These are phyloP conservation scores for Boloria selene DNA, from an alignment of 2,888 invertebrate species.

Conservation along the genomic window DNA sequence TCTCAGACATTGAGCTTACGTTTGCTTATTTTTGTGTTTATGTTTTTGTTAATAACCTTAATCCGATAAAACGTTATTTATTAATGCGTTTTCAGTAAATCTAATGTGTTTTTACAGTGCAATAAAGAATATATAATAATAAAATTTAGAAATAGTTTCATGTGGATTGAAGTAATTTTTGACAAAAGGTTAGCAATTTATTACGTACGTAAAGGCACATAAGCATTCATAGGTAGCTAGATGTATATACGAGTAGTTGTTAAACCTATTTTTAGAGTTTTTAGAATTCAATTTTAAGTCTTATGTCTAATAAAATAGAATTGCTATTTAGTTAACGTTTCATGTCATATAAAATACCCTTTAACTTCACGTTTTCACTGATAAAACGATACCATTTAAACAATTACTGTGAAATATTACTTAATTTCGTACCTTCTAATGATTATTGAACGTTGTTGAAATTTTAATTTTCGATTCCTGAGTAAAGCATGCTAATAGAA, in stretches of 20 bases:
- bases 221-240: constrained; percentile 5
- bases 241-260: too few species aligned
- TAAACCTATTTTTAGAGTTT: too few species aligned
- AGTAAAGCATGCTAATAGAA: too few species aligned
- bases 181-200: neutral
- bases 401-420: constrained; percentile 21
- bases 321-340: neutral
- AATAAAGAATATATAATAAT: too few species aligned
- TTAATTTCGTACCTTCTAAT: constrained; percentile 10
- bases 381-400: constrained; percentile 15
- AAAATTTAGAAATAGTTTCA: too few species aligned
- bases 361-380: constrained; percentile 2
- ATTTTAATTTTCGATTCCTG: constrained; percentile 3
- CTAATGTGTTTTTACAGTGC: too few species aligned
- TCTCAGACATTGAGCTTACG: too few species aligned
- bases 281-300: neutral
- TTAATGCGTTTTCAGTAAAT: too few species aligned
- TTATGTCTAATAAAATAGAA: neutral
- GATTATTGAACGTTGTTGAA: constrained; percentile 6
- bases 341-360: constrained; percentile 6
- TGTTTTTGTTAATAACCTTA: too few species aligned
- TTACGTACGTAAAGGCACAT: neutral
- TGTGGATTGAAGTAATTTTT: too few species aligned
- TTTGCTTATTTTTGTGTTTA: too few species aligned
- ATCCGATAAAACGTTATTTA: too few species aligned